Conservation (phyloP, 2,797 vertebrate genomes). For the Thunnus albacares region DNA sequence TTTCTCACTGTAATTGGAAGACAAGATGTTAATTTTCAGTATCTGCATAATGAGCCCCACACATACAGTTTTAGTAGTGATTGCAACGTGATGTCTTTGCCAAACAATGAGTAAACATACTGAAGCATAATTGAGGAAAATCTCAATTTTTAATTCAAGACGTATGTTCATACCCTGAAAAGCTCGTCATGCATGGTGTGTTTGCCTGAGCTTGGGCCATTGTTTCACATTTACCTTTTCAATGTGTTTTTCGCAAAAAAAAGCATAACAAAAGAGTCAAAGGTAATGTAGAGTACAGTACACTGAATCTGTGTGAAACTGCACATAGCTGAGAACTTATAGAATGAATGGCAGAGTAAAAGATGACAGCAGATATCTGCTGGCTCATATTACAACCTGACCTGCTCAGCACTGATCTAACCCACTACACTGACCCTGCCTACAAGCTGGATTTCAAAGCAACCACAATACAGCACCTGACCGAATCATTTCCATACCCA, state of each 20-base stretch:
- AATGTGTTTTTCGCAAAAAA: neutral
- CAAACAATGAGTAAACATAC: conserved; percentile 46
- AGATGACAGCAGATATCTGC: neutral
- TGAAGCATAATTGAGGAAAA: conserved; percentile 24
- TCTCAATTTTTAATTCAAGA: conserved; percentile 1
- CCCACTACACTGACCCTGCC: neutral
- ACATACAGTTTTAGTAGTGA: conserved; percentile 37
- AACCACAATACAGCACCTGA: conserved; percentile 9
- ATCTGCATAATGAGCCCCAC: conserved; percentile 39
- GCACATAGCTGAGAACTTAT: neutral
- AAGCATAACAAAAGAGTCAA: neutral
- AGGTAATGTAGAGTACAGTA: neutral
- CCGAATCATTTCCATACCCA: conserved; percentile 31
- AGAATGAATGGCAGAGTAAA: neutral
- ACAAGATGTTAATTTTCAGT: conserved; percentile 69
- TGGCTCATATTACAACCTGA: neutral
- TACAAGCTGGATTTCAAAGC: conserved; percentile 23
- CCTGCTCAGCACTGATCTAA: conserved; percentile 24
- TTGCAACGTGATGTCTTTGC: conserved; percentile 38
- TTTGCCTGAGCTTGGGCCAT: neutral
- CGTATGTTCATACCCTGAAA: conserved; percentile 16
- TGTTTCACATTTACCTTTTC: conserved; percentile 2
- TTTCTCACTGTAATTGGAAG: conserved; percentile 75
- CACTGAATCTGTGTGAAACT: neutral
- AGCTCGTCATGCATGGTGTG: neutral